Conservation (phyloP, 2,888 invertebrate genomes). For the Melolontha melolontha region DNA sequence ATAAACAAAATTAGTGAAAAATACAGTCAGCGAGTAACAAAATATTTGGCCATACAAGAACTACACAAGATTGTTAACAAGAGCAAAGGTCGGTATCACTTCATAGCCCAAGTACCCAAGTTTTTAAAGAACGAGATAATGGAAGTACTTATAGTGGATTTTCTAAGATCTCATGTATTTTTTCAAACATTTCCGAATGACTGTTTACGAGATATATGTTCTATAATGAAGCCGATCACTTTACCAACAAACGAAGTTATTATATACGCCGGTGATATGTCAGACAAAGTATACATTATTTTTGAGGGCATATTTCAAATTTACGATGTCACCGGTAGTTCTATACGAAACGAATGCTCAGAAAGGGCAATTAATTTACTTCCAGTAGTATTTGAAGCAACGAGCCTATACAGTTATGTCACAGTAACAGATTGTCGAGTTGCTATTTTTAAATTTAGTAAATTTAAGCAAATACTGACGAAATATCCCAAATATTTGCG, state of each 20-base stretch:
- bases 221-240: conserved; percentile 2
- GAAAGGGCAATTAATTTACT: conserved; percentile 32
- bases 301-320: conserved; percentile 15
- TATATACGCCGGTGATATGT: conserved; percentile 44
- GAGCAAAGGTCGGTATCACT: not conserved
- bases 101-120: conserved; percentile 31
- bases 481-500: conserved; percentile 31
- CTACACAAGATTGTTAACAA: not conserved
- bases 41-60: conserved; percentile 5
- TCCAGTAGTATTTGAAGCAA: conserved; percentile 15
- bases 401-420: conserved; percentile 21
- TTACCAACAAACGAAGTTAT: conserved; percentile 45
- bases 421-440: conserved; percentile 44
- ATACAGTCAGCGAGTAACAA: not conserved
- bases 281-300: conserved; percentile 30
- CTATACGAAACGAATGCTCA: not conserved
- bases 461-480: conserved; percentile 22
- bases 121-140: conserved; percentile 18
- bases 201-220: conserved; percentile 36
- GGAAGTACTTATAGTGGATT: conserved; percentile 13
- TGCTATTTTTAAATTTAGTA: conserved; percentile 24
- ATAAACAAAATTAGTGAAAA: conserved; percentile 14
- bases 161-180: conserved; percentile 24
- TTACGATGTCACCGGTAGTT: conserved; percentile 22
- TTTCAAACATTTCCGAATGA: conserved; percentile 40